Percentiles rank a stretch among this genome's conserved stretches.
Conservation (phyloP, 2,113 vertebrate genomes). For the Aegithalos caudatus region DNA sequence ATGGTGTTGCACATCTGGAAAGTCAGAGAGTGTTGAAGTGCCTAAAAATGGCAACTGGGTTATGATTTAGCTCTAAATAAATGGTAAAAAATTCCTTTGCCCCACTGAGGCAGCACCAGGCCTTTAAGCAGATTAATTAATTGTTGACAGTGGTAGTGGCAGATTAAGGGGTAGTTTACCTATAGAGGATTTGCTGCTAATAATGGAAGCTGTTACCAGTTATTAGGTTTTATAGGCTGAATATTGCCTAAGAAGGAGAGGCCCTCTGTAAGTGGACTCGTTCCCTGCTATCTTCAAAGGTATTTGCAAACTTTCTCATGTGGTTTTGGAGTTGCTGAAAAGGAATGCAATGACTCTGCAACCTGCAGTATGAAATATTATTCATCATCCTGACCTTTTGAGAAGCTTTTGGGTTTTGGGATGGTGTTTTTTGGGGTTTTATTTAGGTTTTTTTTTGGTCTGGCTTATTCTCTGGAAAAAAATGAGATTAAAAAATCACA, state of each 20-base stretch:
- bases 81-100: neutral
- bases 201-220: neutral
- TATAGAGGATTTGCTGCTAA: neutral
- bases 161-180: neutral
- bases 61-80: neutral
- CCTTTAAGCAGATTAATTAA: neutral
- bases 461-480: neutral
- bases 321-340: neutral
- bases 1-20: neutral
- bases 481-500: neutral
- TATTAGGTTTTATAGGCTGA: neutral
- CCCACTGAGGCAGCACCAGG: neutral
- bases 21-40: neutral
- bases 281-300: neutral
- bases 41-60: neutral
- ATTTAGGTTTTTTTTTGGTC: neutral
- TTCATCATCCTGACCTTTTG: neutral
- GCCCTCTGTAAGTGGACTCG: neutral
- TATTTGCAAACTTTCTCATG: neutral
- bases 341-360: neutral
- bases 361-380: neutral
- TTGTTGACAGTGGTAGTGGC: neutral
- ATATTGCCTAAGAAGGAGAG: neutral
- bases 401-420: neutral
- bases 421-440: neutral